These are phyloP conservation scores for Achroia grisella DNA, from an alignment of 1,140 invertebrate genomes.

Conservation along the genomic window DNA sequence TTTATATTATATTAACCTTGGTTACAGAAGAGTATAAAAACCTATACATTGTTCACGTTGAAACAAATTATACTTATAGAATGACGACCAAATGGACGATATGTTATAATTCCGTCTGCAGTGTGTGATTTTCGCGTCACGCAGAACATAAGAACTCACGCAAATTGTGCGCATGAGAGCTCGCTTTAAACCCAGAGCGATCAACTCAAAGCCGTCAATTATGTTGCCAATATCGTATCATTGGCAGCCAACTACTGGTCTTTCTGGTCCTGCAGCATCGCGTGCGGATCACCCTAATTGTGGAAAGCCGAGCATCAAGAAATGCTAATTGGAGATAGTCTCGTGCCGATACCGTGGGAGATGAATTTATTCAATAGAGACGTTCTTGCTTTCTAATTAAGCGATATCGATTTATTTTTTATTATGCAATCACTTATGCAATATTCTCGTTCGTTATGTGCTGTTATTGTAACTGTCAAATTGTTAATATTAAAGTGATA, in stretches of 20 bases:
- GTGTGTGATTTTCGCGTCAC: conserved; percentile 12
- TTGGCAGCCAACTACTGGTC: conserved; percentile 47
- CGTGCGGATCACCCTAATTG: conserved; percentile 59
- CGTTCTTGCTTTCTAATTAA: conserved; percentile 10
- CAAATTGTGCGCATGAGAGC: conserved; percentile 3
- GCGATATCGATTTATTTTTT: conserved; percentile 8
- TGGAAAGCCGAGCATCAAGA: conserved; percentile 49
- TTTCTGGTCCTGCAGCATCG: conserved; percentile 35
- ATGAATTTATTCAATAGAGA: conserved; percentile 16
- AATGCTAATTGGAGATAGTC: conserved; percentile 50
- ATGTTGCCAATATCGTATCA: conserved; percentile 44
- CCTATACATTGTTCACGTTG: no score
- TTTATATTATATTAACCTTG: no score
- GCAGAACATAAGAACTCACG: conserved; percentile 10
- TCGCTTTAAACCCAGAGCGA: no score
- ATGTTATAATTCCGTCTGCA: conserved; percentile 2
- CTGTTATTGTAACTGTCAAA: no score
- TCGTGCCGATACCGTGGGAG: conserved; percentile 38
- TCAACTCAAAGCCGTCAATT: conserved; percentile 22
- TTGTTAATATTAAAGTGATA: no score
- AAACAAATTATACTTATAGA: no score
- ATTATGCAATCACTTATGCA: no score
- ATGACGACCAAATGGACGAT: background rate
- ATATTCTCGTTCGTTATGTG: no score
- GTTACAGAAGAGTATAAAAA: no score